Conservation (phyloP, 2,113 vertebrate genomes). For the Hyperopisus bebe region DNA sequence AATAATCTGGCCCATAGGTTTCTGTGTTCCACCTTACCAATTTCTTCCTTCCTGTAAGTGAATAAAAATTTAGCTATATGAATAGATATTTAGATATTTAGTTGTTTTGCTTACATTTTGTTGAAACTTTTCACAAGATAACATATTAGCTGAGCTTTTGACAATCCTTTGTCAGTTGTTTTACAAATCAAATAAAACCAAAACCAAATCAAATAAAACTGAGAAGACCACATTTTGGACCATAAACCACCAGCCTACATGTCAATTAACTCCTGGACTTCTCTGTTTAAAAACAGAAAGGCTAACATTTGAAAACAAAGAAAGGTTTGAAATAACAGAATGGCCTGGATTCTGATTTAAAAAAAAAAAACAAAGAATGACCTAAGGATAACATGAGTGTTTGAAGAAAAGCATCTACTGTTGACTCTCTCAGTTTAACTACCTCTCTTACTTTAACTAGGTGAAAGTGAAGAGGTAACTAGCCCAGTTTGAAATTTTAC, state of each 20-base stretch:
- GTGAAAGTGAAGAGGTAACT: neutral
- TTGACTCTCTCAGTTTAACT: neutral
- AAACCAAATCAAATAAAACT: neutral
- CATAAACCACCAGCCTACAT: neutral
- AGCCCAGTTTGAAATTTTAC: neutral
- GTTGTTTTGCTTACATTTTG: neutral
- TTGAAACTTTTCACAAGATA: neutral
- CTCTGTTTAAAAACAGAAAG: neutral
- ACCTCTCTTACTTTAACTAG: neutral
- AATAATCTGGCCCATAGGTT: neutral
- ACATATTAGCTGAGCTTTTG: neutral
- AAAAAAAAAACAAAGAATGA: neutral
- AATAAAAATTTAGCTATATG: neutral
- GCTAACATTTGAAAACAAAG: neutral
- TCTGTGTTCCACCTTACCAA: neutral
- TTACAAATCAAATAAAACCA: neutral
- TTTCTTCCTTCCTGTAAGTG: neutral
- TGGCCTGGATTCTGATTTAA: neutral
- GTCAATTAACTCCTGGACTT: neutral
- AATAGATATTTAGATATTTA: neutral
- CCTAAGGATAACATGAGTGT: neutral
- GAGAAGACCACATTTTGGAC: neutral
- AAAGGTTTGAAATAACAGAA: neutral
- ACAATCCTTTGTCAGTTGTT: neutral
- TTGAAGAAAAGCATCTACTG: neutral